Evolutionary conservation across 2,888 invertebrate genomes (phyloP).

Genomic region (Incurvaria masculella): DNA sequence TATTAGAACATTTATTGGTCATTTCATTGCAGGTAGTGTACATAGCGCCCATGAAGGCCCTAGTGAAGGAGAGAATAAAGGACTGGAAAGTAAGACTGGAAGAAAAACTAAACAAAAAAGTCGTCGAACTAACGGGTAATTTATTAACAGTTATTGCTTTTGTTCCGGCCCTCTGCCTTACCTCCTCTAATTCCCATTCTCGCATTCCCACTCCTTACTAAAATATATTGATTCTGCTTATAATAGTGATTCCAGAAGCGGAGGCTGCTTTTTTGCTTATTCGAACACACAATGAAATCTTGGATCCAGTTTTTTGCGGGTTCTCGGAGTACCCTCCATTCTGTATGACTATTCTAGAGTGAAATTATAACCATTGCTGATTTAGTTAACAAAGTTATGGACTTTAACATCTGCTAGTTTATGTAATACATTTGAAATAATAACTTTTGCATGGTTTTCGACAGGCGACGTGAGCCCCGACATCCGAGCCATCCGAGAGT

Average conservation of each 20-base stretch:
- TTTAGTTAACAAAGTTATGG: background rate
- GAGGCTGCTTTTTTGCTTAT: too few species aligned
- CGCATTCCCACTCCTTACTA: too few species aligned
- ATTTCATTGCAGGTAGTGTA: constrained; percentile 74
- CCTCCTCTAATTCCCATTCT: too few species aligned
- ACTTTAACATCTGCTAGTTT: constrained; percentile 3
- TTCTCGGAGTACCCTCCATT: too few species aligned
- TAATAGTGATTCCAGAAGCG: background rate
- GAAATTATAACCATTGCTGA: background rate
- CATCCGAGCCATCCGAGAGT: constrained; percentile 73
- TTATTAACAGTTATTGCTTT: background rate
- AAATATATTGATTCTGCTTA: background rate
- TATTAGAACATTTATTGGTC: constrained; percentile 5
- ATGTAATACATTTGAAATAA: too few species aligned
- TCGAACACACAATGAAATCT: too few species aligned
- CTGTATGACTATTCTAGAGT: too few species aligned
- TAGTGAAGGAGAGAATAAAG: constrained; percentile 92
- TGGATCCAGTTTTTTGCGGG: too few species aligned
- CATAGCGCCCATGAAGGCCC: constrained; percentile 96
- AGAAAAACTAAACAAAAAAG: constrained; percentile 68
- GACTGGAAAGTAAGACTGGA: constrained; percentile 90
- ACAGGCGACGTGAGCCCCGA: constrained; percentile 74
- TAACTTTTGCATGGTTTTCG: constrained; percentile 14
- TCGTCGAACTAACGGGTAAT: constrained; percentile 93
- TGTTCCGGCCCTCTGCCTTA: background rate